Base-by-base conservation (phyloP, 2,888 invertebrate species). In the Neoascia interrupta region DNA sequence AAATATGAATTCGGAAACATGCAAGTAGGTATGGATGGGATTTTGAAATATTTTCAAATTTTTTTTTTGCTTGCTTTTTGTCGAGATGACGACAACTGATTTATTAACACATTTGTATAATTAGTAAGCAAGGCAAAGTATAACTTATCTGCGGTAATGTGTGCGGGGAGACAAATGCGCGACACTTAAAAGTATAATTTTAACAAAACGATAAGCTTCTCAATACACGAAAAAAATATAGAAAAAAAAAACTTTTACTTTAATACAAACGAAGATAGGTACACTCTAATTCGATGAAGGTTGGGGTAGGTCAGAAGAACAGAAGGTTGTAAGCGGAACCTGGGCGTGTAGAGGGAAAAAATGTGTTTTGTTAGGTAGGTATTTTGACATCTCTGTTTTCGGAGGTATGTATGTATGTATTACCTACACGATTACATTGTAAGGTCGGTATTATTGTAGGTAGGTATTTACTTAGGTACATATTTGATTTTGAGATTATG, bases 231-330 rank as follows among this genome's bases (percentile, higher is more conserved):
- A 26, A 39, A 54, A n/a, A n/a, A n/a, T n/a, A 31, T 31, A n/a
- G 8, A 31, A n/a, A 31, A 31, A 31, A n/a, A 58, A 47, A 66
- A 34, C 47, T 56, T 56, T 58, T 49, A 18, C 73, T 66, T 69
- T 73, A 63, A 54, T 39, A 79, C 49, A 56, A 26, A 56, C 28
- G 21, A 45, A 73, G 54, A 54, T 47, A 66, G 47, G 54, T 73
- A n/a, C n/a, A n/a, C n/a, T n/a, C n/a, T 73, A 79, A 75, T 79
- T 66, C 39, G 43, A 43, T 61, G 79, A 73, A 68, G 73, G 61
- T 73, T 79, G 73, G 79, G 79, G 79, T 79, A 79, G 79, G 79
- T 79, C 79, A 68, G 66, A 23, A 19, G 63, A 34, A 41, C 34
- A 61, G 73, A 79, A 54, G 53, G 45, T 41, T 68, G 58, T 37